Evolutionary conservation across 2,888 invertebrate genomes (phyloP).

Genomic region (Cephus pygmeus): DNA sequence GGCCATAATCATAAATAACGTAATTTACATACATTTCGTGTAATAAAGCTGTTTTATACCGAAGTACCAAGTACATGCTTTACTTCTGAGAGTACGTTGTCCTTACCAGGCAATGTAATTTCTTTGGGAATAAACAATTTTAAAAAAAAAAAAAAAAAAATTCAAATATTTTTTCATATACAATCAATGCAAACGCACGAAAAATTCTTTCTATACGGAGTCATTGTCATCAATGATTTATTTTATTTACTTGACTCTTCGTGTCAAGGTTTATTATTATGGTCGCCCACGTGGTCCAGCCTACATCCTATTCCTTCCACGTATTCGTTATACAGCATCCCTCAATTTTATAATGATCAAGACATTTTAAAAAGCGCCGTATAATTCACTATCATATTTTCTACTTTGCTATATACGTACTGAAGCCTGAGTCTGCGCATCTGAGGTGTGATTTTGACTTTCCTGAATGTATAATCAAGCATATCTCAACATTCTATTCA

Average conservation of each 20-base stretch:
- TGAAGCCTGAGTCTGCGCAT: background rate
- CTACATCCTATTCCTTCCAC: background rate
- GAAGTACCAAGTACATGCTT: conserved; percentile 46
- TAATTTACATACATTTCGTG: conserved; percentile 59
- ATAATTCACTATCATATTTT: background rate
- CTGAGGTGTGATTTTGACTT: background rate
- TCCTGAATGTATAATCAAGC: background rate
- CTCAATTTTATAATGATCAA: background rate
- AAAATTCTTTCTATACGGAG: background rate
- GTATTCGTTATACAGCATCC: too few relatives aligned
- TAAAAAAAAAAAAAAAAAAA: too few relatives aligned
- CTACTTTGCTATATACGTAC: background rate
- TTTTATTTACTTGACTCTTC: background rate
- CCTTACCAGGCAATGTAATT: background rate
- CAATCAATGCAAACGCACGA: background rate
- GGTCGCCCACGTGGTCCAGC: background rate
- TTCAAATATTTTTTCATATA: background rate
- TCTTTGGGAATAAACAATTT: background rate
- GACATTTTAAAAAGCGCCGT: background rate
- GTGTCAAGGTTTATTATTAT: background rate
- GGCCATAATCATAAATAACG: conserved; percentile 57
- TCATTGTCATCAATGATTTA: background rate
- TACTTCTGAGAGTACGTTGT: conserved; percentile 20
- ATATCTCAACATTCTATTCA: background rate
- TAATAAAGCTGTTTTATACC: conserved; percentile 39